A percentile compares a stretch with the other conserved stretches of the same genome.
Conservation (phyloP, 1,140 invertebrate genomes). For the Berghia stephanieae region DNA sequence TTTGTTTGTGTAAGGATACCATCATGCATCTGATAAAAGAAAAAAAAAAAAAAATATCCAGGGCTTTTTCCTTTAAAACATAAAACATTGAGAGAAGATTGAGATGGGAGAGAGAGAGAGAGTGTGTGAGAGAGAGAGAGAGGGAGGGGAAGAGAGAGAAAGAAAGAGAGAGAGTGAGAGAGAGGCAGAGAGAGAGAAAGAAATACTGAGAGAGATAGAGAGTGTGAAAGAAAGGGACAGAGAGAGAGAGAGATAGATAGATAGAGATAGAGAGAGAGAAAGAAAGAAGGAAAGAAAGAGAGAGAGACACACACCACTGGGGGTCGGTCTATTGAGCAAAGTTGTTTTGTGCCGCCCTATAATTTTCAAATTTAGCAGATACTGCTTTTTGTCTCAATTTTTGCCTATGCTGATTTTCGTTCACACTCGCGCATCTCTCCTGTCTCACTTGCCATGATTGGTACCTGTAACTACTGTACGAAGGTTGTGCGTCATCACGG, state of each 20-base stretch:
- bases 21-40: too few relatives aligned
- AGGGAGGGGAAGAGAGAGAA: conserved; percentile 4
- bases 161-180: conserved; percentile 10
- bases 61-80: too few relatives aligned
- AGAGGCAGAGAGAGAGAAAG: conserved; percentile 22
- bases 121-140: not conserved
- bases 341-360: too few relatives aligned
- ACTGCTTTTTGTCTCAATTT: too few relatives aligned
- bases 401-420: too few relatives aligned
- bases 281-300: not conserved
- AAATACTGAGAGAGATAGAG: conserved; percentile 4
- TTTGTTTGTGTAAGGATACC: not conserved
- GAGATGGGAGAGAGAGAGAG: conserved; percentile 6
- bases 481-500: too few relatives aligned
- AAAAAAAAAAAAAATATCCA: not conserved
- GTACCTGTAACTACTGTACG: too few relatives aligned
- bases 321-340: too few relatives aligned
- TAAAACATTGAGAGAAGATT: not conserved
- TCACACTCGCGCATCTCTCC: too few relatives aligned
- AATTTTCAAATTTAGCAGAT: too few relatives aligned
- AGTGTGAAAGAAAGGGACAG: conserved; percentile 4
- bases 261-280: too few relatives aligned
- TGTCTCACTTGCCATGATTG: too few relatives aligned
- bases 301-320: not conserved
- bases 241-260: conserved; percentile 24